Base-by-base conservation (phyloP, 2,888 invertebrate species). In the Drosophila pseudotakahashii region DNA sequence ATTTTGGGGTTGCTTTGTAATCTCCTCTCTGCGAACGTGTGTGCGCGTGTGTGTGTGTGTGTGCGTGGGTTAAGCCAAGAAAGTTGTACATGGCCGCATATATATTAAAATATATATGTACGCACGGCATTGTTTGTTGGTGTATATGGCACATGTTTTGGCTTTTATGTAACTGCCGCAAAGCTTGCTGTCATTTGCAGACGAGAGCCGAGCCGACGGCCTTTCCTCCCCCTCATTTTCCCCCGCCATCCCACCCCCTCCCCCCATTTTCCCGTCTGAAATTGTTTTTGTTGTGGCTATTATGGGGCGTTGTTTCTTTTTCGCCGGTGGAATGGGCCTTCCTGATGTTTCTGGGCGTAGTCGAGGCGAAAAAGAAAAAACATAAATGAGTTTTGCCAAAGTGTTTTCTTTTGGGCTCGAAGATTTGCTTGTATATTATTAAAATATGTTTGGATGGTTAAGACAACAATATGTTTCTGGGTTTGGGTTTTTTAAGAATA, bases 151-250 rank as follows among this genome's bases (percentile, higher is more conserved):
- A 79, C 77, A 82, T 82, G 82, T 85, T 82, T 79, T 73, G 70
- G 84, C 76, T 86, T 83, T 84, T 86, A 79, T 84, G 73, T 86
- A 84, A 84, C 76, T 71, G 69, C 69, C 54, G 72, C 68, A 83
- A 83, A 83, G 84, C 82, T 82, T 41, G 77, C 81, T 78, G 75
- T 79, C 76, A 79, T 88, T 88, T 78, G 79, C 83, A 78, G 82
- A 74, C 76, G 73, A 71, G 70, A 61, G 68, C 58, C 70, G 63
- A 60, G 63, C 76, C 81, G 81, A 68, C 77, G 76, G 67, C 68
- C 68, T 68, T 59, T 68, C 70, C 70, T 45, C 54, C 70, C 48
- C 57, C 37, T 16, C 69, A 7, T n/a, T 39, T 37, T 16, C 50
- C 54, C 48, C 48, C 23, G n/a, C 37, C 11, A 26, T 62, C 63